Evolutionary conservation across 2,888 invertebrate species (phyloP), one percentile per base, ranked within the genome.

Genomic region (Drosophila mettleri): DNA sequence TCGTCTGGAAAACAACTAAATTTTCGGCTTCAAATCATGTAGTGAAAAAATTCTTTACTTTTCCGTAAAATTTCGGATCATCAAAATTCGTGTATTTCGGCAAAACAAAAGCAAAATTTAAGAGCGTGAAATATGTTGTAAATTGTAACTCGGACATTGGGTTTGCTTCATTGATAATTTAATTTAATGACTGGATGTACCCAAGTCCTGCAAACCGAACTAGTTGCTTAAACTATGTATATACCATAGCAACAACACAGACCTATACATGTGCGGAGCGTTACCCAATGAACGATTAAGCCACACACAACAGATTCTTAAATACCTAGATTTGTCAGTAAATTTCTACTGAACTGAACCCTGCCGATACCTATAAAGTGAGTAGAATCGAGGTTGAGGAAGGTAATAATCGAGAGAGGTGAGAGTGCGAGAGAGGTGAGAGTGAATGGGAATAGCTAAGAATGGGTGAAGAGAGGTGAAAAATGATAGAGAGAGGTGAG

Each of bases 21-120:
- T 27, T 60, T 57, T 71, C 36, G 67, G 34, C n/a, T 29, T 16
- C 2, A 67, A 73, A 66, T 39, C 52, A 0, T 1, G 7, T 46
- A n/a, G 41, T 55, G 14, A 18, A 22, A n/a, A 49, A 34, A 49
- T 36, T 36, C 6, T 24, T 6, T 24, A 24, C 24, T 24, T 24
- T 20, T 31, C 18, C 46, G 18, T 14, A 5, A n/a, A 12, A 1
- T 10, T 29, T 53, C 6, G 14, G 14, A 8, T 10, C 0, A 2
- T 20, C 14, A 39, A 53, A 53, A 52, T 29, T 49, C 20, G 34
- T 51, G 3, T n/a, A 33, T 38, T 36, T 41, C 16, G 57, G 20
- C 36, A 4, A 10, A 27, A 27, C 0, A 27, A 41, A 29, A 22
- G 2, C 24, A 8, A 54, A 43, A 54, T 54, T 54, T 12, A 33